Percentiles rank a stretch among this genome's conserved stretches.
Evolutionary conservation across 2,113 vertebrate genomes (phyloP).

Genomic region (Recurvirostra avosetta): DNA sequence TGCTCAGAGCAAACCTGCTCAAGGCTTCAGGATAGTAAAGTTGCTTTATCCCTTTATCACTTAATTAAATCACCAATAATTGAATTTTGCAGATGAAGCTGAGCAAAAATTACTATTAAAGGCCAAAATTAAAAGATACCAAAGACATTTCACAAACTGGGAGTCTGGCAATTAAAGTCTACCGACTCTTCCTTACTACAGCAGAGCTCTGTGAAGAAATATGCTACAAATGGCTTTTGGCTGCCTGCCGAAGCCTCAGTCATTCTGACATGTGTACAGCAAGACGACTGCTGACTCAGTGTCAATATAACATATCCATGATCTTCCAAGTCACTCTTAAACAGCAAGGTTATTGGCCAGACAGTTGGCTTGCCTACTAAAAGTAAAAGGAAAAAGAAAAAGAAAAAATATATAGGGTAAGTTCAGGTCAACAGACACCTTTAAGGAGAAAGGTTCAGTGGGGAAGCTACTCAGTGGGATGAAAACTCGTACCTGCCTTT

Average conservation of each 20-base stretch:
- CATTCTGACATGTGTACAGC: background rate
- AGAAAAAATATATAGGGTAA: background rate
- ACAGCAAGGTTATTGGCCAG: background rate
- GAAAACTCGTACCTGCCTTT: background rate
- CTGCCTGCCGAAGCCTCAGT: background rate
- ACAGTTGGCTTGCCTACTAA: background rate
- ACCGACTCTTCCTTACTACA: background rate
- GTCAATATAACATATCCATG: background rate
- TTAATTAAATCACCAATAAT: constrained; percentile 16
- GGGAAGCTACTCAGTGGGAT: background rate
- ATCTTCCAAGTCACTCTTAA: background rate
- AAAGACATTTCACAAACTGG: background rate
- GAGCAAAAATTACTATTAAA: background rate
- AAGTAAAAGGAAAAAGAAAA: background rate
- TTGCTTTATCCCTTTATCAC: background rate
- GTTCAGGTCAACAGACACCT: background rate
- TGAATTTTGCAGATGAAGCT: background rate
- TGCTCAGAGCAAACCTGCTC: background rate
- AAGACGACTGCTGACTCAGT: background rate
- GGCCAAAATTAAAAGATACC: background rate
- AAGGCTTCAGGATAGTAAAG: background rate
- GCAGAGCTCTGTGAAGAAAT: background rate
- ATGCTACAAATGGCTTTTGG: background rate
- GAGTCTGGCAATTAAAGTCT: background rate
- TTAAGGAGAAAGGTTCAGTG: background rate